Evolutionary conservation across 35 echinoderm and acorn worm genomes (phyloP).

Genomic region (Lytechinus variegatus): DNA sequence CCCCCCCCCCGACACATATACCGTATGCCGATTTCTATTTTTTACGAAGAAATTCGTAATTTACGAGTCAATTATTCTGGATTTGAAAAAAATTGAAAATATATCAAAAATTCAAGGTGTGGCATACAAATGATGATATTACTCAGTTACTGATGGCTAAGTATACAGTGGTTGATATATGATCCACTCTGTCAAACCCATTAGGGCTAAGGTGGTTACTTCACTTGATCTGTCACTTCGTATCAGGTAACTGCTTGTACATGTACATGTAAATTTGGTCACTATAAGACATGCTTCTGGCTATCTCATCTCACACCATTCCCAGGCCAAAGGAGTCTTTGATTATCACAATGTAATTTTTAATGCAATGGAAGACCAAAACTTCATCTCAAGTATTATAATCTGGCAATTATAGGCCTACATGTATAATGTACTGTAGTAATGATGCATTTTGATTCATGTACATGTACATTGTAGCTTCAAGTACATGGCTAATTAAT

Average conservation of each 20-base stretch:
- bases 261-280: neutral
- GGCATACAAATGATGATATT: neutral
- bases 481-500: no score
- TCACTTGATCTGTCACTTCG: slow-evolving; percentile 1
- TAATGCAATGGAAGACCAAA: neutral
- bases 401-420: no score
- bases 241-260: slow-evolving; percentile 1
- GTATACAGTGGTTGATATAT: neutral
- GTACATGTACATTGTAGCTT: no score
- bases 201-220: slow-evolving; percentile 4
- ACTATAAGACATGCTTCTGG: neutral
- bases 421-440: neutral
- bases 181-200: slow-evolving; percentile 9
- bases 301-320: neutral
- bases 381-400: no score
- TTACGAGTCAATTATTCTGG: neutral
- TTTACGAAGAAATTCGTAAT: no score
- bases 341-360: neutral
- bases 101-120: neutral
- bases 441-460: no score
- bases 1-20: no score
- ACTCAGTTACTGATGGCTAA: neutral
- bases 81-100: neutral
- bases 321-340: neutral
- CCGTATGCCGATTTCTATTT: no score